These are phyloP conservation scores for Polyploca ridens DNA, from an alignment of 2,888 invertebrate genomes.

Conservation along the genomic window DNA sequence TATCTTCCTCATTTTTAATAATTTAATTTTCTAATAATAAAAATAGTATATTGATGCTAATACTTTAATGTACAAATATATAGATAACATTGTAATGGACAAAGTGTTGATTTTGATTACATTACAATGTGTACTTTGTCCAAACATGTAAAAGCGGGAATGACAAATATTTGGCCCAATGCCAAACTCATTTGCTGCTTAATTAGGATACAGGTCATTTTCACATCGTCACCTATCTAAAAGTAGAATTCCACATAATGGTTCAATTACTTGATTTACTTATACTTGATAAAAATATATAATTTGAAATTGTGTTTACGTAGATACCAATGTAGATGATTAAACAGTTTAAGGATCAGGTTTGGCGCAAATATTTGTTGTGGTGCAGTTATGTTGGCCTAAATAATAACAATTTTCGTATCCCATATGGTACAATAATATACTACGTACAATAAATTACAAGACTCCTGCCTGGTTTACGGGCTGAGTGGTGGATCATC, in stretches of 20 bases:
- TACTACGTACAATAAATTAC: conserved; percentile 37
- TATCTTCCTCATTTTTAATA: too few relatives aligned
- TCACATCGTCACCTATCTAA: conserved; percentile 10
- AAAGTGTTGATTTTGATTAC: background rate
- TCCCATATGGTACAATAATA: conserved; percentile 30
- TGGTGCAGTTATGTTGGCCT: background rate
- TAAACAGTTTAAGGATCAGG: too few relatives aligned
- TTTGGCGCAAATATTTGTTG: background rate
- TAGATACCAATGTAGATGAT: background rate
- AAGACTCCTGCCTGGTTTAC: conserved; percentile 43
- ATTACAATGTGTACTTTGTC: background rate
- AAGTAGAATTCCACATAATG: background rate
- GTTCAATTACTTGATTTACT: background rate
- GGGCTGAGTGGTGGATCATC: conserved; percentile 80
- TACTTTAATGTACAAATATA: background rate
- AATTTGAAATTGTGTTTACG: background rate
- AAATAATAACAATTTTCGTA: conserved; percentile 18
- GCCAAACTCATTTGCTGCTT: conserved; percentile 18
- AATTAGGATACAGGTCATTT: conserved; percentile 1
- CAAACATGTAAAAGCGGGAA: background rate
- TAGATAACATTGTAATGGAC: background rate
- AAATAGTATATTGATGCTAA: background rate
- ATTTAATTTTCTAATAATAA: background rate
- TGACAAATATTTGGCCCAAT: conserved; percentile 17
- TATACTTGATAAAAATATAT: background rate